phyloP scores from a whole-genome alignment of 2,888 invertebrate species.

The Ctenicera cuprea region DNA sequence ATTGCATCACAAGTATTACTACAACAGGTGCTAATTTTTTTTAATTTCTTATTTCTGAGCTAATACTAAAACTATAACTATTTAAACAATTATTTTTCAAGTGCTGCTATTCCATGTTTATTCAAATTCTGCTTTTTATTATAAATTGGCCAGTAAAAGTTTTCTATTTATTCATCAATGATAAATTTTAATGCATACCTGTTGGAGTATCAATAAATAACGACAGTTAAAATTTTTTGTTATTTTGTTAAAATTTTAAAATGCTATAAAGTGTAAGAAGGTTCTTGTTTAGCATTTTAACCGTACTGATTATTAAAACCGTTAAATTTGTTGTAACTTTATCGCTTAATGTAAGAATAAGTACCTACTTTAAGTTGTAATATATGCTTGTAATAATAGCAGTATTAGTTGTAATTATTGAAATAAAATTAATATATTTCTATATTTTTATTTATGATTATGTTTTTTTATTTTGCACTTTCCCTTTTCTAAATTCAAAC shows the following conservation, averaged over 20 bases:
- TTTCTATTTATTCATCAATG: constrained; percentile 8
- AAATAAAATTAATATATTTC: constrained; percentile 25
- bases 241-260: constrained; percentile 6
- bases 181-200: no score
- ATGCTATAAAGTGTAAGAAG: neutral
- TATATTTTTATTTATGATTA: constrained; percentile 2
- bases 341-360: constrained; percentile 10
- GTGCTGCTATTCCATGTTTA: neutral
- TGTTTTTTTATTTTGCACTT: neutral
- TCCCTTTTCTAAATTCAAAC: no score
- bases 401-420: constrained; percentile 27
- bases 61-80: no score
- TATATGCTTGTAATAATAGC: constrained; percentile 34
- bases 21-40: neutral
- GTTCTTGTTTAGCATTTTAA: constrained; percentile 23
- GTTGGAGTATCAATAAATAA: neutral
- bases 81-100: neutral
- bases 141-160: constrained; percentile 17
- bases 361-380: constrained; percentile 29
- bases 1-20: constrained; percentile 5
- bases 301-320: constrained; percentile 30
- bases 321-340: constrained; percentile 29
- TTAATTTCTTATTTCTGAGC: neutral
- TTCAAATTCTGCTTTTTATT: neutral
- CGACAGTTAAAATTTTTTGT: neutral